Base-by-base conservation (phyloP, 1,140 invertebrate species). In the Trichoplusia ni region DNA sequence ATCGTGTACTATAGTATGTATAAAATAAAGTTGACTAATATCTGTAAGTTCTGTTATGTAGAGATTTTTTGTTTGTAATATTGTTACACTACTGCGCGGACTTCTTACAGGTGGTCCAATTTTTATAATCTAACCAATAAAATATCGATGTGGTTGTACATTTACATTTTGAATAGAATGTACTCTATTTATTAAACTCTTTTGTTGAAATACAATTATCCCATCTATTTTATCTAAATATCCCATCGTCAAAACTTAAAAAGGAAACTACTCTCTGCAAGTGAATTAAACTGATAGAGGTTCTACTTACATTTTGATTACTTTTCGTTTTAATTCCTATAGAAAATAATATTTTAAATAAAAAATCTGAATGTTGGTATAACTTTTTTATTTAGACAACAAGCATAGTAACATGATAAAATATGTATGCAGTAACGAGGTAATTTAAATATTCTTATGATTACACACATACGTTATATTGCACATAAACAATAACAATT, bases 71-170 rank as follows among this genome's bases (percentile, higher is more conserved):
- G 84, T 90, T 89, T 89, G 84, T 86, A 90, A 87, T 86, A 90
- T 89, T 90, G 87, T 90, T 90, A 87, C 79, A 90, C 75, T 90
- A 86, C 83, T 79, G 77, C 75, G 75, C 81, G 87, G 86, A 90
- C 84, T 86, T 83, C 86, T 84, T 79, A 81, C 75, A 78, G 74
- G 80, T 85, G 87, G 85, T 89, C 87, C 87, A 90, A 90, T 90
- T 90, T 90, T 90, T 90, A 90, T 90, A 90, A 90, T 82, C 84
- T 89, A 88, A 90, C 86, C 84, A 90, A 90, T 89, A 90, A 89
- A 90, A 87, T 90, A 90, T 90, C 81, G 85, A 90, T 90, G 87
- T 90, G 87, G 87, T 90, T 90, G 87, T 90, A 86, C 78, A 82
- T 82, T 82, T 82, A 78, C 77, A 82, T 79, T 79, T 82, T 82